Conservation (phyloP, 2,888 invertebrate species). For the Ethmia dodecea region DNA sequence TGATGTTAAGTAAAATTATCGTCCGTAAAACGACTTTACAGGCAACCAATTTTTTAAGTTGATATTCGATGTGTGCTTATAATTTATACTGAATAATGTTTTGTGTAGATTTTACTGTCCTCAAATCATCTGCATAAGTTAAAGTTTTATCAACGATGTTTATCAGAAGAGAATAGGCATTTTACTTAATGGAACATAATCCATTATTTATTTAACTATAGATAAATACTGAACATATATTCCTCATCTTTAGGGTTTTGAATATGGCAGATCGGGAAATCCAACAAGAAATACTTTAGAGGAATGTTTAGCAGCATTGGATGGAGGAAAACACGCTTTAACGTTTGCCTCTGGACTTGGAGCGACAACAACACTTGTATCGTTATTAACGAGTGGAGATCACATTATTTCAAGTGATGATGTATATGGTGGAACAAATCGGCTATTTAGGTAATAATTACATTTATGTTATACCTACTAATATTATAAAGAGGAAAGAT, state of each 20-base stretch:
- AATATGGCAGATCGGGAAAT: conserved; percentile 96
- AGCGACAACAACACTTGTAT: conserved; percentile 85
- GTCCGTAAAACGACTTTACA: no score
- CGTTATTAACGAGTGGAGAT: conserved; percentile 89
- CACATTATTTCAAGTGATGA: conserved; percentile 95
- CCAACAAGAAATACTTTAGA: conserved; percentile 94
- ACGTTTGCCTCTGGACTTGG: conserved; percentile 95
- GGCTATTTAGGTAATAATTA: conserved; percentile 75
- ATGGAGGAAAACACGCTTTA: conserved; percentile 90
- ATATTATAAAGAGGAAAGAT: no score
- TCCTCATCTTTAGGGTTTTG: conserved; percentile 82
- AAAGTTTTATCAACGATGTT: no score
- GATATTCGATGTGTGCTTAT: no score
- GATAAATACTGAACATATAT: not conserved
- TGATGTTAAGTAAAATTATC: no score
- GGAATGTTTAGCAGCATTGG: conserved; percentile 92
- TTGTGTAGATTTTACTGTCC: no score
- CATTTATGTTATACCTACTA: no score
- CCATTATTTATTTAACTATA: not conserved
- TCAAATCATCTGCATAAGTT: no score
- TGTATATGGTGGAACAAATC: conserved; percentile 95
- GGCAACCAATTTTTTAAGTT: no score
- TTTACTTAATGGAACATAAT: no score
- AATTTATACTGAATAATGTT: no score
- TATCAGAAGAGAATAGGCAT: no score